phyloP scores from a whole-genome alignment of 2,888 invertebrate species.

The Sarcophaga carnaria region DNA sequence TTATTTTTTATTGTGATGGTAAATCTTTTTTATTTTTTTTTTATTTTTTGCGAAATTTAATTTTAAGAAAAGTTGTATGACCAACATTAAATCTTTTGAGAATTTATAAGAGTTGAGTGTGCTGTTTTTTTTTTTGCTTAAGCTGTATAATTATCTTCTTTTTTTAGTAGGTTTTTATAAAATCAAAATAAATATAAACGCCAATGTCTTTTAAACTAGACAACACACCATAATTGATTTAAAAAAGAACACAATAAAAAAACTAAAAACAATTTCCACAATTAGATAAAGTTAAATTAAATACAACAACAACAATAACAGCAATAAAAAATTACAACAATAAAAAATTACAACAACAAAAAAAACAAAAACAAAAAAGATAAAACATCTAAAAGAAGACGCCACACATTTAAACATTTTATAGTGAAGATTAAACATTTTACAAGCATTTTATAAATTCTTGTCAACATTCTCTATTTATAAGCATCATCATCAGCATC shows the following conservation, averaged over 20 bases:
- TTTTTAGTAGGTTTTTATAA: conserved; percentile 28
- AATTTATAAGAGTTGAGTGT: conserved; percentile 47
- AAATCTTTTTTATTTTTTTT: background rate
- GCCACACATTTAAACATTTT: conserved; percentile 60
- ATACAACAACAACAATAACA: background rate
- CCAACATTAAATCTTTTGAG: conserved; percentile 63
- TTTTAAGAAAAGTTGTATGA: conserved; percentile 63
- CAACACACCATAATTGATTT: conserved; percentile 41
- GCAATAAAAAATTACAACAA: background rate
- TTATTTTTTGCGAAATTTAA: background rate
- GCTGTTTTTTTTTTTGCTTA: background rate
- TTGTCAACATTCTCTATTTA: conserved; percentile 64
- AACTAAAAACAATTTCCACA: conserved; percentile 15
- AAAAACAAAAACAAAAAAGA: background rate
- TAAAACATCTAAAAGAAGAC: conserved; percentile 57
- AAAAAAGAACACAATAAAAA: conserved; percentile 5
- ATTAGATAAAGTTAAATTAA: conserved; percentile 32
- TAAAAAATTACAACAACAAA: background rate
- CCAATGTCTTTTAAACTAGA: conserved; percentile 32
- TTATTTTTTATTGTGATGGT: conserved; percentile 5
- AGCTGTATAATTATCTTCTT: conserved; percentile 47
- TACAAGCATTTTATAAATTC: conserved; percentile 68
- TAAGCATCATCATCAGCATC: conserved; percentile 28
- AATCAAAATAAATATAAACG: conserved; percentile 4
- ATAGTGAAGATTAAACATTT: conserved; percentile 53